Evolutionary conservation across 1,140 invertebrate genomes (phyloP).

Genomic region (Colletes latitarsis): DNA sequence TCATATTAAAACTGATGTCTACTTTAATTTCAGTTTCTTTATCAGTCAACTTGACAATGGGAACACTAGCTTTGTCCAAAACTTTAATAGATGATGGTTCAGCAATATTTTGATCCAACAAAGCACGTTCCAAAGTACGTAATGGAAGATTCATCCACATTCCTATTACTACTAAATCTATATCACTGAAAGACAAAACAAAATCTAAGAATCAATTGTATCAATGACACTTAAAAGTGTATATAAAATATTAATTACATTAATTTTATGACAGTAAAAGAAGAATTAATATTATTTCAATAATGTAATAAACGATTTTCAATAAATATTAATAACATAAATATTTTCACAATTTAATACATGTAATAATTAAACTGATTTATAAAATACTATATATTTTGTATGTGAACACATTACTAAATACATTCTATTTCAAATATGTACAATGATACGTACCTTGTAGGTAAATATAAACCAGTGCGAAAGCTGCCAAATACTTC

Average conservation of each 20-base stretch:
- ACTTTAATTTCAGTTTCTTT: conserved; percentile 95
- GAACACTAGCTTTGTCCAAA: conserved; percentile 97
- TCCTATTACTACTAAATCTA: conserved; percentile 97
- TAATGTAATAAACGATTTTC: background rate
- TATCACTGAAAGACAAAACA: conserved; percentile 88
- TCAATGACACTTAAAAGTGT: background rate
- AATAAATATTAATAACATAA: background rate
- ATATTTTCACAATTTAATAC: background rate
- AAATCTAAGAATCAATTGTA: background rate
- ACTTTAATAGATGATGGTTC: conserved; percentile 95
- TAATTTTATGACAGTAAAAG: background rate
- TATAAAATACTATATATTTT: conserved; percentile 22
- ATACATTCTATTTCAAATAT: conserved; percentile 42
- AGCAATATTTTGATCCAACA: conserved; percentile 93
- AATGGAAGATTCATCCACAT: conserved; percentile 96
- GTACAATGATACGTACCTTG: conserved; percentile 83
- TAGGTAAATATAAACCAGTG: conserved; percentile 96
- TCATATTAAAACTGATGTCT: conserved; percentile 99
- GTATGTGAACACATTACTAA: conserved; percentile 21
- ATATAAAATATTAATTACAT: background rate
- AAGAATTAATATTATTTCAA: background rate
- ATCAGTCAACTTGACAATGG: conserved; percentile 99
- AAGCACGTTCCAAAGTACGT: conserved; percentile 93
- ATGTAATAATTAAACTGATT: background rate
- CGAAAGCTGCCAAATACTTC: conserved; percentile 98